phyloP scores from a whole-genome alignment of 2,888 invertebrate species.

The Ectemnius continuus region DNA sequence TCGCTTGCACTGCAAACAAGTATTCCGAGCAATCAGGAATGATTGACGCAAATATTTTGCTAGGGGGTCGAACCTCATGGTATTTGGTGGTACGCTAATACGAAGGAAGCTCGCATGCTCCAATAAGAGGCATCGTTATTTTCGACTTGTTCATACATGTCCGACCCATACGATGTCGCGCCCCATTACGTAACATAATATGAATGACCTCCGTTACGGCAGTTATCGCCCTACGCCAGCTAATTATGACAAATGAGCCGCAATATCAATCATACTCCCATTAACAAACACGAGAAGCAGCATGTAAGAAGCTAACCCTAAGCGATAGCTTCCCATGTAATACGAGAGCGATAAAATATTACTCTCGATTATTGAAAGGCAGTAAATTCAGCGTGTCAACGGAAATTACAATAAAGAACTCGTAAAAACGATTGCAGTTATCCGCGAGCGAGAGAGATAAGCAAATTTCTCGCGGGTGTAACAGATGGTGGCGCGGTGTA shows the following conservation, averaged over 20 bases:
- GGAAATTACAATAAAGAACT: background rate
- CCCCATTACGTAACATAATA: slow-evolving; percentile 57
- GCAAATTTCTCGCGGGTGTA: too few species aligned
- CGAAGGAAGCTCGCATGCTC: too few species aligned
- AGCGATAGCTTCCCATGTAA: background rate
- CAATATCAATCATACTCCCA: slow-evolving; percentile 2
- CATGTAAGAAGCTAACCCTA: background rate
- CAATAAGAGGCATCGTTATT: slow-evolving; percentile 22
- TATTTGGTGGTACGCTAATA: background rate
- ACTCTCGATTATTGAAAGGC: background rate
- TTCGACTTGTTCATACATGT: slow-evolving; percentile 40
- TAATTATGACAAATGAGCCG: slow-evolving; percentile 30
- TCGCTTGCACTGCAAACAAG: too few species aligned
- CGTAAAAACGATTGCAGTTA: too few species aligned
- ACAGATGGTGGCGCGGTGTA: slow-evolving; percentile 2
- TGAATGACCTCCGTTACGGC: slow-evolving; percentile 51
- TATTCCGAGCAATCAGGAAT: too few species aligned
- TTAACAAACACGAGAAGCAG: background rate
- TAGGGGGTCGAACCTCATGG: too few species aligned
- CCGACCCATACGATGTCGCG: slow-evolving; percentile 34
- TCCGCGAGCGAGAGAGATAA: background rate
- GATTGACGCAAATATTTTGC: too few species aligned
- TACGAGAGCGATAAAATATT: background rate
- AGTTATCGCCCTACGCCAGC: slow-evolving; percentile 33
- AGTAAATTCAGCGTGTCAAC: background rate